Percentiles rank a stretch among this genome's conserved stretches.
phyloP scores from a whole-genome alignment of 92 coral and sea anemone genomes.

The Heliopora coerulea region DNA sequence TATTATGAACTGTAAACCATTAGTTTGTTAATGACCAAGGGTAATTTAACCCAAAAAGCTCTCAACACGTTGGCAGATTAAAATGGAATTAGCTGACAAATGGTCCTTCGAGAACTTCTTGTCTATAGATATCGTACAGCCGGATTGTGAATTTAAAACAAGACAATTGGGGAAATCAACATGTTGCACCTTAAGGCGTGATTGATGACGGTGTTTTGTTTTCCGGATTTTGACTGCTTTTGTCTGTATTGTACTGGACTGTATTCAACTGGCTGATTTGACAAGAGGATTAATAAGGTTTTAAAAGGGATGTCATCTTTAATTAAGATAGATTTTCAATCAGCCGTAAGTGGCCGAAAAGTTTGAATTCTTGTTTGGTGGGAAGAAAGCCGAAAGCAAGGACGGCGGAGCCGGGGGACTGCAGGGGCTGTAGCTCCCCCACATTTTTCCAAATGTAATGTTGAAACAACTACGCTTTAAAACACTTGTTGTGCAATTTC shows the following conservation, averaged over 20 bases:
- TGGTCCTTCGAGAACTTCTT: not conserved
- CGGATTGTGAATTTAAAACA: not conserved
- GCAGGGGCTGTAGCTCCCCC: too few relatives aligned
- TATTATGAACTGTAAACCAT: conserved; percentile 10
- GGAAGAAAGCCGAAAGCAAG: too few relatives aligned
- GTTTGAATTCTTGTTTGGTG: too few relatives aligned
- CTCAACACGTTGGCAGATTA: not conserved
- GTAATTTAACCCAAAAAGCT: conserved; percentile 1
- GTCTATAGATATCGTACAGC: not conserved
- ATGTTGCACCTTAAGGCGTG: not conserved
- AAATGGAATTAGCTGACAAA: conserved; percentile 17
- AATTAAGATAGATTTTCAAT: not conserved
- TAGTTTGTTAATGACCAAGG: conserved; percentile 22
- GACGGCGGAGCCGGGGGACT: too few relatives aligned
- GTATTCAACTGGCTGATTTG: not conserved
- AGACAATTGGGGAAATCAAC: not conserved
- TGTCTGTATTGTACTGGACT: not conserved
- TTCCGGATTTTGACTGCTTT: not conserved
- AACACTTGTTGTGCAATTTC: too few relatives aligned
- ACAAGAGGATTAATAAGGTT: not conserved
- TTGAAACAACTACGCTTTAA: too few relatives aligned
- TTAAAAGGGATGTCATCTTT: not conserved
- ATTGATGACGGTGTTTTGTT: too few relatives aligned
- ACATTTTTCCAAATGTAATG: too few relatives aligned
- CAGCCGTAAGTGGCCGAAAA: not conserved